Conservation (phyloP, 2,888 invertebrate genomes). For the Mesorhabditis spiculigera region DNA sequence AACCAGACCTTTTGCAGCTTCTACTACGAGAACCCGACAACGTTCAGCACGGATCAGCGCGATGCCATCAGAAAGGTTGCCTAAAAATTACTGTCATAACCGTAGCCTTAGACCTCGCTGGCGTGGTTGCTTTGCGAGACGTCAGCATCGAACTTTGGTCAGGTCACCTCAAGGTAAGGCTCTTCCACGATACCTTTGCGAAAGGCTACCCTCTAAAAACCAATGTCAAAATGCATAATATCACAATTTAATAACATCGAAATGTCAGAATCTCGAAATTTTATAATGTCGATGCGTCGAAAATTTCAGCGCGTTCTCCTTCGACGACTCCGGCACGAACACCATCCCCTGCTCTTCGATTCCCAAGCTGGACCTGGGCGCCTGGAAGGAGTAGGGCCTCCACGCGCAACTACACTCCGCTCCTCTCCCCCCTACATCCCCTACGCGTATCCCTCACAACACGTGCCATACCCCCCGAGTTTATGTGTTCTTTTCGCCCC, state of each 20-base stretch:
- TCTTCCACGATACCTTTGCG: not conserved
- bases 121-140: slow-evolving; percentile 36
- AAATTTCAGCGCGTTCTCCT: slow-evolving; percentile 15
- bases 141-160: not conserved
- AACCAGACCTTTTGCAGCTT: slow-evolving; percentile 24
- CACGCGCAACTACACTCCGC: no score
- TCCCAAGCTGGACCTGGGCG: slow-evolving; percentile 37
- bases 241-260: no score
- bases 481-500: no score
- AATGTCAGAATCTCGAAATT: no score
- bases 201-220: not conserved
- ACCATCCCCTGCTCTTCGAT: slow-evolving; percentile 46
- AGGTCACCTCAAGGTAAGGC: not conserved
- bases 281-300: not conserved
- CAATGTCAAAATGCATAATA: not conserved
- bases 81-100: not conserved
- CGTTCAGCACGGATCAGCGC: slow-evolving; percentile 43
- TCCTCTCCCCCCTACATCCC: no score
- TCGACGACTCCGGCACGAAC: slow-evolving; percentile 29
- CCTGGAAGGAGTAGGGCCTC: slow-evolving; percentile 38
- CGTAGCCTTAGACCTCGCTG: slow-evolving; percentile 14
- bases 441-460: no score
- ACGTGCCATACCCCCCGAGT: no score
- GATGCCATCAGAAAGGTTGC: slow-evolving; percentile 23
- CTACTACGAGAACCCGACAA: slow-evolving; percentile 43